These are phyloP conservation scores for Dasyornis broadbenti DNA, from an alignment of 2,113 vertebrate species.

Conservation along the genomic window DNA sequence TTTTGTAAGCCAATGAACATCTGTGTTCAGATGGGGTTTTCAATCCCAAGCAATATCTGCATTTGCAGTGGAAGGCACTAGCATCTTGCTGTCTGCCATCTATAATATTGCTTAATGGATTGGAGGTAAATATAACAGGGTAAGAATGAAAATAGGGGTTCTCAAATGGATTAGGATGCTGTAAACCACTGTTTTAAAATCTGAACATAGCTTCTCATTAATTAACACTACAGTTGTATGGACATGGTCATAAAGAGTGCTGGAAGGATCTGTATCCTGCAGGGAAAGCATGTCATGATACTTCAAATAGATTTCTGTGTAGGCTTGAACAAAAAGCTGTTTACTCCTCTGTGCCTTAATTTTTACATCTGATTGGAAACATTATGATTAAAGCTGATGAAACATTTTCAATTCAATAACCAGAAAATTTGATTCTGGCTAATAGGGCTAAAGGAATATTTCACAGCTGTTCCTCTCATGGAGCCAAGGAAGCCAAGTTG, in stretches of 20 bases:
- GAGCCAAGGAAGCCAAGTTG: not conserved
- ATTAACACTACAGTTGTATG: not conserved
- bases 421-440: not conserved
- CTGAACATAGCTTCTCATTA: not conserved
- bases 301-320: not conserved
- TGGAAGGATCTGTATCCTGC: not conserved
- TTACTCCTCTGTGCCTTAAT: not conserved
- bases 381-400: not conserved
- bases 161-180: not conserved
- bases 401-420: not conserved
- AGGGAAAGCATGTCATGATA: not conserved
- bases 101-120: not conserved
- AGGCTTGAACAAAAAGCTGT: not conserved
- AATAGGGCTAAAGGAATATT: not conserved
- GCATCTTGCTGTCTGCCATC: not conserved
- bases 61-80: not conserved
- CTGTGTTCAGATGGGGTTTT: not conserved
- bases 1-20: not conserved
- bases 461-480: not conserved
- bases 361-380: slow-evolving; percentile 3
- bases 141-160: not conserved
- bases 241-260: not conserved
- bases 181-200: not conserved
- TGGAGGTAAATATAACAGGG: not conserved
- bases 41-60: not conserved